Conservation (phyloP, 2,113 vertebrate species). For the Daubentonia madagascariensis region DNA sequence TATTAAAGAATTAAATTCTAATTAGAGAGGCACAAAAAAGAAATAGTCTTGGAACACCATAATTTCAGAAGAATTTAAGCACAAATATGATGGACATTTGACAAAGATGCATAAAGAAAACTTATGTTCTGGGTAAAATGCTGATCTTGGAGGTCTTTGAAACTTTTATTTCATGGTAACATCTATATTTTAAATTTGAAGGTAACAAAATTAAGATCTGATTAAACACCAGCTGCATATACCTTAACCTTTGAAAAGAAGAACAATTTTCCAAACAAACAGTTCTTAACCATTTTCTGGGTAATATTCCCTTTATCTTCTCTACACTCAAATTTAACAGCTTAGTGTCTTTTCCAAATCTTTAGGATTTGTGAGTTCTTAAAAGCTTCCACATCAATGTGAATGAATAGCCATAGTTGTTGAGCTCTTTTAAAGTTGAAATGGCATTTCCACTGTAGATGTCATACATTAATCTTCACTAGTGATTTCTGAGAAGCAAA, state of each 20-base stretch:
- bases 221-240: neutral
- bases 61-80: neutral
- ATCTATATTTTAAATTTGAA: neutral
- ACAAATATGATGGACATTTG: neutral
- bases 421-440: slow-evolving; percentile 34
- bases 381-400: neutral
- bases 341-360: neutral
- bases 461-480: slow-evolving; percentile 17
- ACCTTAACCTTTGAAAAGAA: neutral
- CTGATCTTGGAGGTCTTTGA: neutral
- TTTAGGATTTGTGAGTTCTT: slow-evolving; percentile 32
- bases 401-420: slow-evolving; percentile 11
- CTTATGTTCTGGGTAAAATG: neutral
- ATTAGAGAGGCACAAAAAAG: neutral
- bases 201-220: neutral
- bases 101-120: neutral
- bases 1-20: neutral
- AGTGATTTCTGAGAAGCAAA: slow-evolving; percentile 21
- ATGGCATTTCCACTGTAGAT: neutral
- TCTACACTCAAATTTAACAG: neutral
- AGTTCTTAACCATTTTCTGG: neutral
- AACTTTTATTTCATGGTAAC: neutral
- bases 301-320: neutral
- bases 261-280: neutral
- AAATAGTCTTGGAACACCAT: neutral